Evolutionary conservation across 2,888 invertebrate species (phyloP), one percentile per base, ranked within the genome.

Genomic region (Stratiomys singularior): DNA sequence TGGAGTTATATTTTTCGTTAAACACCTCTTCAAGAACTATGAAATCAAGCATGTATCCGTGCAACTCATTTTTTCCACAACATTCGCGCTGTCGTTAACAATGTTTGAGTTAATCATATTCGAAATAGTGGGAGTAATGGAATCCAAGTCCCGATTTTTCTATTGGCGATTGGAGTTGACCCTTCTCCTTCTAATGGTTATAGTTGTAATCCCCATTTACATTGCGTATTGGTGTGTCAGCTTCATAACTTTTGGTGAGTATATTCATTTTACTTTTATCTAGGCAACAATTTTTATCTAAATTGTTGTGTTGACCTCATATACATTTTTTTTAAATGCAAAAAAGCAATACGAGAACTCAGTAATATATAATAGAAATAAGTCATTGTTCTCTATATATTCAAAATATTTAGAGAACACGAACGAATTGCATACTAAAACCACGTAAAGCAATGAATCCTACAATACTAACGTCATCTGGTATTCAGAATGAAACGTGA

Each of bases 101-200:
- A 97, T 99, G 97, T 99, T 99, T 88, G 99, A 99, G 86, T 89
- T 99, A 78, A 99, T 99, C 80, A 99, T 99, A 85, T 99, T 99
- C 89, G 99, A 99, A 89, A 99, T 99, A 82, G 90, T 98, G 79
- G 98, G 95, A 37, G 92, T 98, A 81, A 89, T 99, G 80, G 96
- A 98, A 85, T 92, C 96, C 23, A 95, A 94, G 94, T 98, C 90
- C 82, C 85, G 85, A 81, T 84, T 81, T 81, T 84, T 85, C 85
- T 97, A 97, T 85, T 99, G 99, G 99, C 95, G 96, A 84, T 88
- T 97, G 79, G 96, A 95, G 27, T 89, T 99, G 2, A 97, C 97
- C 83, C 90, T 93, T 74, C 91, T 99, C 82, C 88, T 99, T 46
- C 94, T 98, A 84, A 94, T 98, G 91, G 93, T 99, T 23, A 97